Conservation (phyloP, 2,113 vertebrate species). For the Brienomyrus longianalis region DNA sequence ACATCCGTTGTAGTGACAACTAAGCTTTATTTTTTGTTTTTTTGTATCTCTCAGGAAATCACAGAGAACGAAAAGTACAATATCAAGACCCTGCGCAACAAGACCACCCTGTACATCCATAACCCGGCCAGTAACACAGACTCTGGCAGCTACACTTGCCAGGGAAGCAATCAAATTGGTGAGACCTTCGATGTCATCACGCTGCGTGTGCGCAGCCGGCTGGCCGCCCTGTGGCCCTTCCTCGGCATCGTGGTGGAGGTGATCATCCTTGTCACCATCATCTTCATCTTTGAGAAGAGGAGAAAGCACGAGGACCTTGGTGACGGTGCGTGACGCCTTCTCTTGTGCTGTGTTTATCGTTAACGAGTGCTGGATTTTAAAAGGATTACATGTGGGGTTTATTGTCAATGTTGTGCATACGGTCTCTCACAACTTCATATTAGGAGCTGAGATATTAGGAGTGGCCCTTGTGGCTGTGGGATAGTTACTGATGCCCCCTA, state of each 20-base stretch:
- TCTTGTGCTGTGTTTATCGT: not conserved
- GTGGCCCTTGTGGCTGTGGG: not conserved
- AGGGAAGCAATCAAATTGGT: constrained; percentile 47
- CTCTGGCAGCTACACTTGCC: constrained; percentile 68
- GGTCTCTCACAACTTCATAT: no score
- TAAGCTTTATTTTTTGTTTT: not conserved
- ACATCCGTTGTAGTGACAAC: not conserved
- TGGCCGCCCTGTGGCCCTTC: constrained; percentile 94
- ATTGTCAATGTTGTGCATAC: not conserved
- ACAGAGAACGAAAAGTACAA: constrained; percentile 50
- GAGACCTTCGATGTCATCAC: not conserved
- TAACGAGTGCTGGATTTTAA: not conserved
- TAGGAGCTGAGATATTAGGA: not conserved
- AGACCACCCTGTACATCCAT: constrained; percentile 60
- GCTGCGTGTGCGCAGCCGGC: constrained; percentile 78
- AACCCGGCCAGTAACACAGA: constrained; percentile 62
- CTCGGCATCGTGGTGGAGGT: constrained; percentile 93
- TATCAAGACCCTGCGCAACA: constrained; percentile 57
- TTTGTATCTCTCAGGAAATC: constrained; percentile 23
- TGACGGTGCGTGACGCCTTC: constrained; percentile 68
- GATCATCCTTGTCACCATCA: constrained; percentile 83
- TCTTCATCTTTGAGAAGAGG: constrained; percentile 96
- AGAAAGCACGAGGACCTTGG: constrained; percentile 84
- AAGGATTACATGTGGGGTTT: not conserved
- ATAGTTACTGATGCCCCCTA: constrained; percentile 13